Evolutionary conservation across 2,888 invertebrate genomes (phyloP).

Genomic region (Eudemis profundana): DNA sequence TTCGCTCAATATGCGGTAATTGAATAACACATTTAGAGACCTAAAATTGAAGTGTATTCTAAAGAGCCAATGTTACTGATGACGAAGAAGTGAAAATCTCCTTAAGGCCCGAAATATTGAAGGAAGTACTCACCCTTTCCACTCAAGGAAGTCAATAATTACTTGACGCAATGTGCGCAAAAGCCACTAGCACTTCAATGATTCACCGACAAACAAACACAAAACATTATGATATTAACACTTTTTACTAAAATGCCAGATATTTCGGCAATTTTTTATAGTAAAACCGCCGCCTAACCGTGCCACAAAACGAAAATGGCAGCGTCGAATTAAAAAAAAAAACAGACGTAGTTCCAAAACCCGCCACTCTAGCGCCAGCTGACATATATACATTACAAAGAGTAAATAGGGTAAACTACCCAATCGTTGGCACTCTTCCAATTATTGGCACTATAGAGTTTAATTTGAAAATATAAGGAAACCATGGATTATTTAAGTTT

Average conservation of each 20-base stretch:
- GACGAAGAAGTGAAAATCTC: conserved; percentile 50
- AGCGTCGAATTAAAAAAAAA: conserved; percentile 65
- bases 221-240: conserved; percentile 59
- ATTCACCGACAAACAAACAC: conserved; percentile 59
- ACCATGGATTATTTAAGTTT: no score
- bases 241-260: conserved; percentile 60
- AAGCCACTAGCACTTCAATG: conserved; percentile 55
- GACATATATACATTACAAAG: conserved; percentile 16
- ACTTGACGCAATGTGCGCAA: conserved; percentile 60
- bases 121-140: conserved; percentile 78
- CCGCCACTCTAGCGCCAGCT: conserved; percentile 43
- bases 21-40: not conserved
- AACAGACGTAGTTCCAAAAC: conserved; percentile 47
- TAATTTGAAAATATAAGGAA: no score
- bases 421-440: no score
- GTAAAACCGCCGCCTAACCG: conserved; percentile 75
- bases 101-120: conserved; percentile 64
- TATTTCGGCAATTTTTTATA: conserved; percentile 64
- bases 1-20: conserved; percentile 22
- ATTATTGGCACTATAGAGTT: no score
- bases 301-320: conserved; percentile 85
- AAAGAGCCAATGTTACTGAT: not conserved
- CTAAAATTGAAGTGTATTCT: not conserved
- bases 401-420: no score
- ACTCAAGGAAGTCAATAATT: conserved; percentile 76